A percentile compares a stretch with the other conserved stretches of the same genome.
Evolutionary conservation across 1,140 invertebrate genomes (phyloP).

Genomic region (Arctopsyche grandis): DNA sequence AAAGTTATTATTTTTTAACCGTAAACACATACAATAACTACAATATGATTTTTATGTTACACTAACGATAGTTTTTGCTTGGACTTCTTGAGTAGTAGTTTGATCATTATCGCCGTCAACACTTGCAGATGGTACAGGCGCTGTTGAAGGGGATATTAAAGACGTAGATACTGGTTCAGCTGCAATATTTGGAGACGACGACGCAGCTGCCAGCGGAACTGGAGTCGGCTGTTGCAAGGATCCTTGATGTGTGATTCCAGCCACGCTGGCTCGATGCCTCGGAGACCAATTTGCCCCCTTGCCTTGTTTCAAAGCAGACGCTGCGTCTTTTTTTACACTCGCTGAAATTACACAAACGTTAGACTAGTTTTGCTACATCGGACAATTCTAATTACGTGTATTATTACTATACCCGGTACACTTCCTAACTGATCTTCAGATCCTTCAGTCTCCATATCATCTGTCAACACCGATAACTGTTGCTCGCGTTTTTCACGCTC

Average conservation of each 20-base stretch:
- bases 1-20: background rate
- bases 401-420: slow-evolving; percentile 37
- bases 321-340: slow-evolving; percentile 21
- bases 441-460: slow-evolving; percentile 74
- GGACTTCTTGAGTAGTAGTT: slow-evolving; percentile 36
- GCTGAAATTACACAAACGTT: slow-evolving; percentile 26
- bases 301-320: slow-evolving; percentile 42
- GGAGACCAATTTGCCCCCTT: slow-evolving; percentile 58
- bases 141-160: slow-evolving; percentile 19
- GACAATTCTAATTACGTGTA: background rate
- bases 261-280: slow-evolving; percentile 61
- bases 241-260: slow-evolving; percentile 48
- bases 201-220: slow-evolving; percentile 52
- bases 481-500: slow-evolving; percentile 91
- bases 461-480: slow-evolving; percentile 90
- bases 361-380: background rate
- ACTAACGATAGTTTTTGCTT: slow-evolving; percentile 35
- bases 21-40: background rate
- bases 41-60: background rate
- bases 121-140: background rate
- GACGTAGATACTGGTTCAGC: slow-evolving; percentile 19
- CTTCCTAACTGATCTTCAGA: slow-evolving; percentile 59
- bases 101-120: slow-evolving; percentile 44
- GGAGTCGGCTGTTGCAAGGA: slow-evolving; percentile 38
- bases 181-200: slow-evolving; percentile 57